Conservation (phyloP, 2,888 invertebrate genomes). For the Amphipyra berbera region DNA sequence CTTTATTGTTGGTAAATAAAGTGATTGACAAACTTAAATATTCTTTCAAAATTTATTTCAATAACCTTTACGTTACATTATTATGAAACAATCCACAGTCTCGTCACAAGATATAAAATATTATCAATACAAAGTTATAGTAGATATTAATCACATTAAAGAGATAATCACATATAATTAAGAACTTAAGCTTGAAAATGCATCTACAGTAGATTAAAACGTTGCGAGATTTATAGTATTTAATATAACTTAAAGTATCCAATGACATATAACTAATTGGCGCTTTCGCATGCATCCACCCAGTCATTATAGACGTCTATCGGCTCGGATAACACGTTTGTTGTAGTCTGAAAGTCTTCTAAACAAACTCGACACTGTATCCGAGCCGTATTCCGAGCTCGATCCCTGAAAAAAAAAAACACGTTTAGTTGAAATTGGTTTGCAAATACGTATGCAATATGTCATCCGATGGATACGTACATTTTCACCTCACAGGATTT, state of each 20-base stretch:
- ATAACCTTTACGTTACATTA: conserved; percentile 29
- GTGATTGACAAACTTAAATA: conserved; percentile 63
- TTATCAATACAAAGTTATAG: conserved; percentile 17
- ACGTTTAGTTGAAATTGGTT: conserved; percentile 7
- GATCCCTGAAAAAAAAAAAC: conserved; percentile 94
- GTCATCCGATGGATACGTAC: conserved; percentile 90
- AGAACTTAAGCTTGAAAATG: conserved; percentile 13
- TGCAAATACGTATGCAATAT: conserved; percentile 4
- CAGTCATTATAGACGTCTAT: conserved; percentile 99
- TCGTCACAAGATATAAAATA: conserved; percentile 24
- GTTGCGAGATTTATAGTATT: conserved; percentile 13
- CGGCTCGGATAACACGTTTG: conserved; percentile 98
- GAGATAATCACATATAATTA: conserved; percentile 4
- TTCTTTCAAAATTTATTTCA: conserved; percentile 50
- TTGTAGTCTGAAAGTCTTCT: conserved; percentile 98
- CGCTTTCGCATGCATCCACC: conserved; percentile 99
- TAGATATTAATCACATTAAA: conserved; percentile 16
- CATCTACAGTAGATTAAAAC: conserved; percentile 11
- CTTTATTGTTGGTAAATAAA: conserved; percentile 75
- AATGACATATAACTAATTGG: conserved; percentile 87
- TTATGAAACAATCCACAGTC: conserved; percentile 21
- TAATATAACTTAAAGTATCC: conserved; percentile 53
- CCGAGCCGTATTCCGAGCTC: conserved; percentile 97
- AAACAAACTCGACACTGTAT: conserved; percentile 98
- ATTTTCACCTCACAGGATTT: conserved; percentile 99